Evolutionary conservation across 2,797 vertebrate species (phyloP).

Genomic region (Notamacropus eugenii): DNA sequence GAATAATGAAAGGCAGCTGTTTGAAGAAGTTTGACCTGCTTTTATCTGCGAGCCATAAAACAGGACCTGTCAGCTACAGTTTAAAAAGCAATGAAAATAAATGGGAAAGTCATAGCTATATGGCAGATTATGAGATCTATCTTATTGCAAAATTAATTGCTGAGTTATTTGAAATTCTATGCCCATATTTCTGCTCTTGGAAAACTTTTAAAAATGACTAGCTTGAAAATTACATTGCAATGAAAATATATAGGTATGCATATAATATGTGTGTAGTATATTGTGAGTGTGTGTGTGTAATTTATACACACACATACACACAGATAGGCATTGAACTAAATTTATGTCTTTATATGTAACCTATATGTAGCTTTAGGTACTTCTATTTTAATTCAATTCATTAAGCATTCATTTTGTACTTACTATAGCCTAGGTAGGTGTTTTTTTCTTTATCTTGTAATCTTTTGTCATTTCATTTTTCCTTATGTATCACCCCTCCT

Average conservation of each 20-base stretch:
- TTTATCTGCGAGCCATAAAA: constrained; percentile 17
- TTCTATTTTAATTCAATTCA: not conserved
- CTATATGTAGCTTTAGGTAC: not conserved
- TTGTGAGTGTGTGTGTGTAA: not conserved
- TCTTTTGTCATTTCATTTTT: not conserved
- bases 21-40: constrained; percentile 10
- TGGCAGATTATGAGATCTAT: constrained; percentile 21
- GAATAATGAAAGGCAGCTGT: constrained; percentile 29
- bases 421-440: not conserved
- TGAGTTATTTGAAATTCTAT: constrained; percentile 4
- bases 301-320: too few species aligned
- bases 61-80: constrained; percentile 17
- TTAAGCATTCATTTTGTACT: not conserved
- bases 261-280: not conserved
- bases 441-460: not conserved
- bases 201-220: constrained; percentile 47
- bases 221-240: constrained; percentile 27
- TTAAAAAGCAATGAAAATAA: constrained; percentile 47
- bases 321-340: not conserved
- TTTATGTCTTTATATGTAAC: not conserved
- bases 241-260: not conserved
- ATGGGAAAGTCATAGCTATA: constrained; percentile 38
- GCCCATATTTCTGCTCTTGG: constrained; percentile 12
- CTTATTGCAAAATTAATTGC: constrained; percentile 49
- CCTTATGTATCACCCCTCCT: not conserved